These are phyloP conservation scores for Heteromormyrus szaboi DNA, from an alignment of 2,797 vertebrate species.

Conservation along the genomic window DNA sequence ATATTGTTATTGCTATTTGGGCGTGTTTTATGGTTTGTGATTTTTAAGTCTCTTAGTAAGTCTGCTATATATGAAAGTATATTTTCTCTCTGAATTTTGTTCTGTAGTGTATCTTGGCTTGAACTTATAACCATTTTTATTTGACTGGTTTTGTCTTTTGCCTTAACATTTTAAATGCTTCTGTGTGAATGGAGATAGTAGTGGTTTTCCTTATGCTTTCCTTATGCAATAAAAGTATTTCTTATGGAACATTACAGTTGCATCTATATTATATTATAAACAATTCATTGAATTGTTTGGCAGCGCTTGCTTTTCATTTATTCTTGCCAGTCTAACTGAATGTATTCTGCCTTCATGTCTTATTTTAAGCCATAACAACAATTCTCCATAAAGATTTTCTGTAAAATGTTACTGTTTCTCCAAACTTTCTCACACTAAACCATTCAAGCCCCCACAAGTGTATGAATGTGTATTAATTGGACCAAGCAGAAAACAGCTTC, in stretches of 20 bases:
- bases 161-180: slow-evolving; percentile 46
- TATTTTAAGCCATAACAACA: background rate
- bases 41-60: slow-evolving; percentile 17
- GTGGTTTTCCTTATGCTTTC: background rate
- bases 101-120: slow-evolving; percentile 34
- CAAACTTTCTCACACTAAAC: background rate
- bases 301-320: background rate
- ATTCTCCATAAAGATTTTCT: background rate
- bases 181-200: slow-evolving; percentile 16
- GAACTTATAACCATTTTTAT: slow-evolving; percentile 47
- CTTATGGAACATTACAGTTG: slow-evolving; percentile 15
- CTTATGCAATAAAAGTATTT: slow-evolving; percentile 23
- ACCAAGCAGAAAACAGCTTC: background rate
- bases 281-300: background rate
- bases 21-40: slow-evolving; percentile 30
- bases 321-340: background rate
- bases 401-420: background rate
- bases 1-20: slow-evolving; percentile 47
- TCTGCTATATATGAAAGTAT: slow-evolving; percentile 42
- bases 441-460: background rate
- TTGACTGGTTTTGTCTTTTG: slow-evolving; percentile 57
- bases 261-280: background rate
- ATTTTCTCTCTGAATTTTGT: slow-evolving; percentile 28
- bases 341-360: background rate
- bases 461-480: background rate